Evolutionary conservation across 2,113 vertebrate species (phyloP).

Genomic region (Bubo blakistoni): DNA sequence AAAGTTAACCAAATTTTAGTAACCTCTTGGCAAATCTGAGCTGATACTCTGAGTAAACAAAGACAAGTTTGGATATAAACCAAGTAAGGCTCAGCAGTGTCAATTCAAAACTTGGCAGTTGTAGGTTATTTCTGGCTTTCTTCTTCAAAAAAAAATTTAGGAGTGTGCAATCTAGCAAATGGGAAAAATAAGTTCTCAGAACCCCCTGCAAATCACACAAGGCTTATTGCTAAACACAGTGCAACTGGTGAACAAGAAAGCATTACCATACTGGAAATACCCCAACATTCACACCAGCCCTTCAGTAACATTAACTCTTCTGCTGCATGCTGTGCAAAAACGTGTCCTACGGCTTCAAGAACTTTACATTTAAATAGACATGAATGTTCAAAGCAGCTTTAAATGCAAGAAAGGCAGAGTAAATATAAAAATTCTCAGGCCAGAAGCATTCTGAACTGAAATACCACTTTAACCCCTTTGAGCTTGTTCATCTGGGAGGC

Average conservation of each 20-base stretch:
- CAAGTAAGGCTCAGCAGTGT: neutral
- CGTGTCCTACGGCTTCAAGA: rapidly evolving
- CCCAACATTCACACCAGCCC: neutral
- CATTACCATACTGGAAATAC: rapidly evolving
- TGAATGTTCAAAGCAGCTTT: rapidly evolving
- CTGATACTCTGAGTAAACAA: neutral
- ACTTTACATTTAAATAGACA: neutral
- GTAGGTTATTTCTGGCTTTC: neutral
- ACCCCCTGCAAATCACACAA: neutral
- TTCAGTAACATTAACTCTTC: neutral
- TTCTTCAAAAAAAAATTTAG: neutral
- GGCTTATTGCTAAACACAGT: neutral
- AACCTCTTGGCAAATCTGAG: neutral
- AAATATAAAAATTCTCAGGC: neutral
- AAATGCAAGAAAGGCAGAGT: neutral
- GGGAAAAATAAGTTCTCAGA: neutral
- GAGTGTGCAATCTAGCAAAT: neutral
- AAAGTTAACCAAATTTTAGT: neutral
- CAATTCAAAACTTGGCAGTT: neutral
- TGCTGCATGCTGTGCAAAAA: neutral
- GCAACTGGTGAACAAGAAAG: neutral
- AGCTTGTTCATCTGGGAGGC: neutral
- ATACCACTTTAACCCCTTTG: neutral
- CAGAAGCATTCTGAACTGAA: neutral
- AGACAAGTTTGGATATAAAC: neutral